Conservation (phyloP, 2,113 vertebrate genomes). For the Microtus ochrogaster region DNA sequence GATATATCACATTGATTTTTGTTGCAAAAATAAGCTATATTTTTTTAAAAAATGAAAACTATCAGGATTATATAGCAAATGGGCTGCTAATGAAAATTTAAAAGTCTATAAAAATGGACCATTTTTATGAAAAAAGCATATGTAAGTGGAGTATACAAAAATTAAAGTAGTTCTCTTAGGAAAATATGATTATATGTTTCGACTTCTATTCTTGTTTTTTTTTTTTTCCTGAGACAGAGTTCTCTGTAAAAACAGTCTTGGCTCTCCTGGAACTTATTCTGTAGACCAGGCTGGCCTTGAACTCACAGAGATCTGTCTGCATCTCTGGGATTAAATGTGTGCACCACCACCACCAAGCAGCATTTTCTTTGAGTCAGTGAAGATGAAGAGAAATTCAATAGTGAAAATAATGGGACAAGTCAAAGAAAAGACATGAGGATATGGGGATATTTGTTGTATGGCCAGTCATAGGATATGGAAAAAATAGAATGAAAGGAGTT, state of each 20-base stretch:
- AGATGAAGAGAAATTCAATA: background rate
- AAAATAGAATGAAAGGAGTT: background rate
- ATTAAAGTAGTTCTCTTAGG: background rate
- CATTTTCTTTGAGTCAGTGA: background rate
- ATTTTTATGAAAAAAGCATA: constrained; percentile 28
- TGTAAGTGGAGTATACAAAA: background rate
- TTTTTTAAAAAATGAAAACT: background rate
- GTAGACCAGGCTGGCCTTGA: too few relatives aligned
- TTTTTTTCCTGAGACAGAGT: too few relatives aligned
- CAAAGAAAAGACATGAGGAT: background rate
- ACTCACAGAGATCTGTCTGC: too few relatives aligned
- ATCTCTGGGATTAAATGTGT: too few relatives aligned
- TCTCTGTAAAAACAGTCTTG: too few relatives aligned
- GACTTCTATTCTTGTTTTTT: background rate
- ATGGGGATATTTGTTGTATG: background rate
- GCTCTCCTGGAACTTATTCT: too few relatives aligned
- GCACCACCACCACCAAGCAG: too few relatives aligned
- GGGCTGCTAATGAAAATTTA: constrained; percentile 5
- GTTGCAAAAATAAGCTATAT: background rate
- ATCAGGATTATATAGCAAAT: constrained; percentile 39
- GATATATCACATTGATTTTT: background rate
- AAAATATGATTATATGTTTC: background rate
- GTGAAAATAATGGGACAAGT: background rate
- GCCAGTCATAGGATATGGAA: background rate
- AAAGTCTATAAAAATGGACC: constrained; percentile 28